Evolutionary conservation across 2,113 vertebrate species (phyloP), one percentile per base, ranked within the genome.

Genomic region (Urocynchramus pylzowi): DNA sequence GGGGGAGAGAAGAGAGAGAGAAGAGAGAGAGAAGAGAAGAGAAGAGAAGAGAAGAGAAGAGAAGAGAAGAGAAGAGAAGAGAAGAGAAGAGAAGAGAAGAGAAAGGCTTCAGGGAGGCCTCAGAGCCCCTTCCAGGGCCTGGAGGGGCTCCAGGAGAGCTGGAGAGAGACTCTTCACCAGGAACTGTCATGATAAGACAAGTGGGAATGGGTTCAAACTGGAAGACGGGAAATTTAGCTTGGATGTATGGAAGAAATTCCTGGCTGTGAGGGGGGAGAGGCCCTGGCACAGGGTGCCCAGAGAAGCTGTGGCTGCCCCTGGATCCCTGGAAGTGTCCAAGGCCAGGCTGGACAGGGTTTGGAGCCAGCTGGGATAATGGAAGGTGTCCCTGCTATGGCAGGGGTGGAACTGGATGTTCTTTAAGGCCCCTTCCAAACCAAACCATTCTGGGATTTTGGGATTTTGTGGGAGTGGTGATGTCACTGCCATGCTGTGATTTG

Each of bases 371-470:
- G 60, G 9, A 6, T 0, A 7, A 27, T 23, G 27, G 37, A 0
- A 45, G 23, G 2, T 59, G 52, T 67, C 44, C 27, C 44, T 74
- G 27, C 22, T 18, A 23, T 20, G 52, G 18, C 44, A 16, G 31
- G 5, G 4, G 1, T 42, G 67, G 67, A 0, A 42, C 0, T 0
- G 19, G 44, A 11, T 81, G 33, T 3, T 0, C 2, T 44, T 80
- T 52, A 9, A 33, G 3, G 6, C 8, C 19, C 44, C 20, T 53
- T 26, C 61, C 53, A 12, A 4, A 20, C 24, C 61, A 53, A 60
- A 30, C 3, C 47, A 11, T 53, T 27, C 45, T 4, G 0, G 15
- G 61, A 19, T 15, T 30, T 24, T 7, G 28, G 4, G 78, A 41
- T 35, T 68, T 47, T 37, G 37, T 30, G 50, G 64, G 42, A 61